Percentiles rank a stretch among this genome's conserved stretches.
These are phyloP conservation scores for Marcusenius ussheri DNA, from an alignment of 2,113 vertebrate genomes.

Conservation along the genomic window DNA sequence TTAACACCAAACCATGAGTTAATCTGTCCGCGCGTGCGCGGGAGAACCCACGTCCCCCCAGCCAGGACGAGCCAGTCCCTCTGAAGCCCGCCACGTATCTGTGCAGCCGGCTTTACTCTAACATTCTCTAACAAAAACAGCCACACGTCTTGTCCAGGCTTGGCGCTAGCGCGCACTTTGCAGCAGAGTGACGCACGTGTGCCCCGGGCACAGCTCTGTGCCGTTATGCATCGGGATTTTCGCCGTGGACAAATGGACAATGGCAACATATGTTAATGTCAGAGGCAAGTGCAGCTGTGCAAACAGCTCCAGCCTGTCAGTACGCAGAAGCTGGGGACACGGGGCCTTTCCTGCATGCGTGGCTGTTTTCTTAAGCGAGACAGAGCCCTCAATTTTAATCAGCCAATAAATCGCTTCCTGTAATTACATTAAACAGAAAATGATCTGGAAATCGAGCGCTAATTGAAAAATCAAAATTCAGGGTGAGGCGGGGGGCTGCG, in stretches of 20 bases:
- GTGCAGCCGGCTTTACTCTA: slow-evolving; percentile 19
- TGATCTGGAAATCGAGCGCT: slow-evolving; percentile 83
- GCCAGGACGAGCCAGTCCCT: slow-evolving; percentile 19
- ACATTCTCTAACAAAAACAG: slow-evolving; percentile 20
- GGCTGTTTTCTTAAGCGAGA: slow-evolving; percentile 72
- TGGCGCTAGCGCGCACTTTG: background rate
- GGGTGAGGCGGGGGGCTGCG: slow-evolving; percentile 77
- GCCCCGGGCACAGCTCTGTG: slow-evolving; percentile 60
- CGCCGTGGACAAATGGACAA: slow-evolving; percentile 56
- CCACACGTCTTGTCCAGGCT: slow-evolving; percentile 8
- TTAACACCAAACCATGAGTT: background rate
- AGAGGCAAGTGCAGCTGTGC: slow-evolving; percentile 66
- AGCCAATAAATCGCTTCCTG: slow-evolving; percentile 83
- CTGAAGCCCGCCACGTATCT: slow-evolving; percentile 29
- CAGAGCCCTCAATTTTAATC: slow-evolving; percentile 74
- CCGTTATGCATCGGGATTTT: slow-evolving; percentile 62
- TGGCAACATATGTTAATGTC: slow-evolving; percentile 66
- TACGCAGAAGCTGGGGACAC: background rate
- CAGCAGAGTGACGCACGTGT: slow-evolving; percentile 31
- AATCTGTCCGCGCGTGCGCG: slow-evolving; percentile 10
- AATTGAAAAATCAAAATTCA: slow-evolving; percentile 88
- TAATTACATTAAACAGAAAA: slow-evolving; percentile 89
- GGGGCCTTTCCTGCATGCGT: slow-evolving; percentile 52
- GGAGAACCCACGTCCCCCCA: background rate
- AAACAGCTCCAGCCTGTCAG: slow-evolving; percentile 76